A percentile compares a stretch with the other conserved stretches of the same genome.
Evolutionary conservation across 2,888 invertebrate genomes (phyloP).

Genomic region (Amphipyra berbera): DNA sequence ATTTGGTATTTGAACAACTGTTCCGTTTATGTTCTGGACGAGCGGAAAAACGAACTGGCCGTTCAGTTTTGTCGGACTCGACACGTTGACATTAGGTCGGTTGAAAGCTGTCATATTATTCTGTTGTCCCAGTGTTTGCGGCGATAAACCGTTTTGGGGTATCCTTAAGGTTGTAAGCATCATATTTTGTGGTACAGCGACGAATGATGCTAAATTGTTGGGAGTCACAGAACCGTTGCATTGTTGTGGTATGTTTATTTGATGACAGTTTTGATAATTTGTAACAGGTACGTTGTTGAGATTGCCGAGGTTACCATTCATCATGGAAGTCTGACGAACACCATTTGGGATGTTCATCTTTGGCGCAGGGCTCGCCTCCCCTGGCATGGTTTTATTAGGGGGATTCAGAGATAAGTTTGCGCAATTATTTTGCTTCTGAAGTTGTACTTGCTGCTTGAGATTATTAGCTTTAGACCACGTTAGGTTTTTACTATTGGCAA

Average conservation of each 20-base stretch:
- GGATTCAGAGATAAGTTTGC: slow-evolving; percentile 71
- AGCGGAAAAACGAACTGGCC: slow-evolving; percentile 90
- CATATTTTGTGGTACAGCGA: slow-evolving; percentile 88
- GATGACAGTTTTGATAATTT: slow-evolving; percentile 84
- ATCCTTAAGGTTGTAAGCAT: slow-evolving; percentile 90
- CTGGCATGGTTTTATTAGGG: slow-evolving; percentile 65
- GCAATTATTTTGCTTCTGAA: slow-evolving; percentile 81
- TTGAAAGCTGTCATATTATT: slow-evolving; percentile 80
- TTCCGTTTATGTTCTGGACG: slow-evolving; percentile 90
- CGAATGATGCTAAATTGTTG: slow-evolving; percentile 83
- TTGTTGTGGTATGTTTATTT: slow-evolving; percentile 80
- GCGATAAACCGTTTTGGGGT: slow-evolving; percentile 85
- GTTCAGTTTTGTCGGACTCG: slow-evolving; percentile 86
- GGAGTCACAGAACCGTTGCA: slow-evolving; percentile 81
- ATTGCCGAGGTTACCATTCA: slow-evolving; percentile 79
- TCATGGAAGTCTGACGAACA: slow-evolving; percentile 81
- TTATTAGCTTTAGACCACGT: slow-evolving; percentile 88
- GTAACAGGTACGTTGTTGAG: slow-evolving; percentile 82
- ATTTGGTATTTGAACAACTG: slow-evolving; percentile 91
- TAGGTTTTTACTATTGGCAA: slow-evolving; percentile 85
- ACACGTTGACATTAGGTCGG: slow-evolving; percentile 81
- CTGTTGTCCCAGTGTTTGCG: slow-evolving; percentile 80
- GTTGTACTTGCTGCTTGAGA: slow-evolving; percentile 83
- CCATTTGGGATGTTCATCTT: slow-evolving; percentile 83
- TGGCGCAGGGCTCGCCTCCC: slow-evolving; percentile 80